Percentiles rank a stretch among this genome's conserved stretches.
phyloP scores from a whole-genome alignment of 1,140 invertebrate genomes.

The Drosophila nigrodunni region DNA sequence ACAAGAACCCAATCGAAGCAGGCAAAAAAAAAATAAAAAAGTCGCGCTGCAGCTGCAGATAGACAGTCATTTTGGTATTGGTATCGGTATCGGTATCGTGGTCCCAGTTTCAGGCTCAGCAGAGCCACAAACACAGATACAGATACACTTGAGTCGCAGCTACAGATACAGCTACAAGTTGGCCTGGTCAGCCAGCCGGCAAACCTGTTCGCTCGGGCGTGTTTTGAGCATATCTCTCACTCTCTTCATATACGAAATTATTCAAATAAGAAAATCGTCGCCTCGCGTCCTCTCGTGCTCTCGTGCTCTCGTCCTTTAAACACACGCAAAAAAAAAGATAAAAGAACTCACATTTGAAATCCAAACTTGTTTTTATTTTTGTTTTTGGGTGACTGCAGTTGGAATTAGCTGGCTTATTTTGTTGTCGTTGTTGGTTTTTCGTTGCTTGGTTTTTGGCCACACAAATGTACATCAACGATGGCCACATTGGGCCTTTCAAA shows the following conservation, averaged over 20 bases:
- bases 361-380: slow-evolving; percentile 46
- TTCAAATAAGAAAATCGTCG: slow-evolving; percentile 79
- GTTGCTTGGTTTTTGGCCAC: slow-evolving; percentile 49
- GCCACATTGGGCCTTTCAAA: slow-evolving; percentile 96
- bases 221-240: slow-evolving; percentile 30
- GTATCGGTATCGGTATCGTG: slow-evolving; percentile 30
- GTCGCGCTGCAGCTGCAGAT: slow-evolving; percentile 49
- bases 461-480: slow-evolving; percentile 84
- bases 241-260: slow-evolving; percentile 70
- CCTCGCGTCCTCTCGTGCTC: slow-evolving; percentile 43
- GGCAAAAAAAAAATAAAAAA: slow-evolving; percentile 23
- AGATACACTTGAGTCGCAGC: slow-evolving; percentile 21
- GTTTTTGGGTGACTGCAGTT: slow-evolving; percentile 35
- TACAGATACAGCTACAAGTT: slow-evolving; percentile 16
- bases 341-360: slow-evolving; percentile 47
- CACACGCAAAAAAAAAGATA: neutral
- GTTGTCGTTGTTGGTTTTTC: slow-evolving; percentile 12
- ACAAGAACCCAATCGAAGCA: neutral
- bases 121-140: slow-evolving; percentile 61
- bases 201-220: slow-evolving; percentile 68
- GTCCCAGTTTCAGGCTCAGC: slow-evolving; percentile 47
- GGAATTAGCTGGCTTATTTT: slow-evolving; percentile 37
- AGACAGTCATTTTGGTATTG: slow-evolving; percentile 19
- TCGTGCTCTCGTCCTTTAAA: slow-evolving; percentile 8
- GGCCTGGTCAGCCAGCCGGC: slow-evolving; percentile 28